Percentiles rank a stretch among this genome's conserved stretches.
These are phyloP conservation scores for Ischnura elegans DNA, from an alignment of 2,888 invertebrate genomes.

Conservation along the genomic window DNA sequence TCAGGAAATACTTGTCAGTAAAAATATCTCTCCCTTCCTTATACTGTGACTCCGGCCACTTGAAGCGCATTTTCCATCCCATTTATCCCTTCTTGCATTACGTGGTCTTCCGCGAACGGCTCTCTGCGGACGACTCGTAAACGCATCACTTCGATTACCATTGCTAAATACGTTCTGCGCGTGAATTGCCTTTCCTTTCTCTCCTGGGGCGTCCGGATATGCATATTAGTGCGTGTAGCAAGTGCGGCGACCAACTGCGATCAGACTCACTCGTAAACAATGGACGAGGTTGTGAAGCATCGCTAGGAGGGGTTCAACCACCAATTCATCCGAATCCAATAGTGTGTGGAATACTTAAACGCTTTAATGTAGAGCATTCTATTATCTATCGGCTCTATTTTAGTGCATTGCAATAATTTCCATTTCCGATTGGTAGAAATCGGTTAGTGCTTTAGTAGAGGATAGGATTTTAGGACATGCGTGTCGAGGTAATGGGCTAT, in stretches of 20 bases:
- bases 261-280: background rate
- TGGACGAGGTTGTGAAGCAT: background rate
- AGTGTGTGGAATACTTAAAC: too few relatives aligned
- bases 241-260: background rate
- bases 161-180: conserved; percentile 25
- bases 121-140: background rate
- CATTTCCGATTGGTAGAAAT: too few relatives aligned
- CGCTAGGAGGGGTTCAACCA: background rate
- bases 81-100: background rate
- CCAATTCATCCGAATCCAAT: background rate
- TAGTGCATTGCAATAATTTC: too few relatives aligned
- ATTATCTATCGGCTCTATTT: too few relatives aligned
- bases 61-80: too few relatives aligned
- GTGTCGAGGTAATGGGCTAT: too few relatives aligned
- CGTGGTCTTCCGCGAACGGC: background rate
- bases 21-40: too few relatives aligned
- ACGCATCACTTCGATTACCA: conserved; percentile 11
- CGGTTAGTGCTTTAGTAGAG: too few relatives aligned
- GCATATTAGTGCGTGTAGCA: background rate
- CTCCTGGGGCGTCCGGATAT: background rate
- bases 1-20: too few relatives aligned
- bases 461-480: too few relatives aligned
- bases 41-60: too few relatives aligned
- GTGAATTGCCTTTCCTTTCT: background rate
- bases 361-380: too few relatives aligned